These are phyloP conservation scores for Neuroterus valhalla DNA, from an alignment of 1,140 invertebrate species.

Conservation along the genomic window DNA sequence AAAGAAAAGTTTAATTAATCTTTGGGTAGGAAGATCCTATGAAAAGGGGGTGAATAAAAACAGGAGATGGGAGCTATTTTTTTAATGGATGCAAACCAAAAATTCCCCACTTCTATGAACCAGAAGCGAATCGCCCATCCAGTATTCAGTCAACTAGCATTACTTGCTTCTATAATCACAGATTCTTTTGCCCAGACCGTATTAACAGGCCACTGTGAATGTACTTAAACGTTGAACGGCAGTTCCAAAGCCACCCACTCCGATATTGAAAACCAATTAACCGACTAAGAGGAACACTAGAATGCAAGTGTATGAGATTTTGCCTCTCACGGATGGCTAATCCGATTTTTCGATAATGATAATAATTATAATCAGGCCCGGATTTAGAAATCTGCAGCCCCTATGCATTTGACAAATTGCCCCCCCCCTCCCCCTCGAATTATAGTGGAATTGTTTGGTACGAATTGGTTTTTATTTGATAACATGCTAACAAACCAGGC, in stretches of 20 bases:
- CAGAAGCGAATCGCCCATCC: background rate
- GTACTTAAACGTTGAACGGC: constrained; percentile 22
- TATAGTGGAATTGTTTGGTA: too few relatives aligned
- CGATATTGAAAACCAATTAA: constrained; percentile 68
- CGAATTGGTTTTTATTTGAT: too few relatives aligned
- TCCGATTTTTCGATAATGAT: constrained; percentile 2
- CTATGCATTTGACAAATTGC: too few relatives aligned
- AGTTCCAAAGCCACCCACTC: constrained; percentile 51
- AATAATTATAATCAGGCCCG: too few relatives aligned
- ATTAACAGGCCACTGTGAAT: constrained; percentile 18
- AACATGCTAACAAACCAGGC: too few relatives aligned
- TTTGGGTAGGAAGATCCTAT: background rate
- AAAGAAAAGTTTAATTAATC: too few relatives aligned
- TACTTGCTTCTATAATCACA: constrained; percentile 9
- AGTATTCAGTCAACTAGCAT: constrained; percentile 21
- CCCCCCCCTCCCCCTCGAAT: too few relatives aligned
- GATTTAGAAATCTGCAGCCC: too few relatives aligned
- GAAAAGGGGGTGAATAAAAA: background rate
- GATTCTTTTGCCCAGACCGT: constrained; percentile 7
- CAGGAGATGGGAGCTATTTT: too few relatives aligned
- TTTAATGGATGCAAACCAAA: background rate
- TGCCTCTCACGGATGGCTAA: constrained; percentile 24
- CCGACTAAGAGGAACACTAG: constrained; percentile 45
- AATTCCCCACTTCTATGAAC: background rate
- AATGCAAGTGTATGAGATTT: constrained; percentile 47